phyloP scores from a whole-genome alignment of 2,113 vertebrate genomes.

The Brachyistius frenatus region DNA sequence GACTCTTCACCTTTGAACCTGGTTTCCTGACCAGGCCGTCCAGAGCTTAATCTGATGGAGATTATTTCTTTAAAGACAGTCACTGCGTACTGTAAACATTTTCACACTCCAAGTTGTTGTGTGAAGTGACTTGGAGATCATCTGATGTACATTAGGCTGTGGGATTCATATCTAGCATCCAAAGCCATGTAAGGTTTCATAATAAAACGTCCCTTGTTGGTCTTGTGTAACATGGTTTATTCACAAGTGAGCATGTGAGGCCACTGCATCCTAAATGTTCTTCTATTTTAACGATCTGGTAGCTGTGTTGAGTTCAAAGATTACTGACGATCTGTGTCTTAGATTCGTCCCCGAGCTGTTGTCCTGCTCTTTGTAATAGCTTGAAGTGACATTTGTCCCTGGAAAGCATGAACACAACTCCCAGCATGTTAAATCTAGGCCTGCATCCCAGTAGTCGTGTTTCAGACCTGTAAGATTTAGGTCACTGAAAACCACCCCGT shows the following conservation, averaged over 20 bases:
- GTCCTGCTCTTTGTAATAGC: conserved; percentile 25
- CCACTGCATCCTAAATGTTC: not conserved
- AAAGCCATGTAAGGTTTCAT: not conserved
- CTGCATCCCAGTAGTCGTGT: conserved; percentile 39
- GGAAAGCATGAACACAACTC: conserved; percentile 43
- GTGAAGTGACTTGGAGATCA: conserved; percentile 12
- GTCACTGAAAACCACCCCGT: conserved; percentile 44
- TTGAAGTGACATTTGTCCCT: conserved; percentile 59
- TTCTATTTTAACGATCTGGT: conserved; percentile 19
- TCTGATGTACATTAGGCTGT: not conserved
- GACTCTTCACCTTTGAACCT: conserved; percentile 24
- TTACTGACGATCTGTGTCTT: conserved; percentile 22
- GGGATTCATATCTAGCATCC: conserved; percentile 26
- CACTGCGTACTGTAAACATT: conserved; percentile 14
- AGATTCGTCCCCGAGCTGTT: conserved; percentile 38
- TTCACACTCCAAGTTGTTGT: conserved; percentile 2
- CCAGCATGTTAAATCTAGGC: conserved; percentile 45
- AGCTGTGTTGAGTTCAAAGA: conserved; percentile 39
- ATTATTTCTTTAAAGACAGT: conserved; percentile 24
- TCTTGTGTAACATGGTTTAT: conserved; percentile 19
- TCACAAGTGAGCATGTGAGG: not conserved
- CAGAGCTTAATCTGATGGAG: conserved; percentile 55
- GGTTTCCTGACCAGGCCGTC: not conserved
- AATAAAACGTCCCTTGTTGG: not conserved
- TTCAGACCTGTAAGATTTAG: conserved; percentile 52